Evolutionary conservation across 1,140 invertebrate genomes (phyloP), one percentile per base, ranked within the genome.

Genomic region (Drosophila nikananu): DNA sequence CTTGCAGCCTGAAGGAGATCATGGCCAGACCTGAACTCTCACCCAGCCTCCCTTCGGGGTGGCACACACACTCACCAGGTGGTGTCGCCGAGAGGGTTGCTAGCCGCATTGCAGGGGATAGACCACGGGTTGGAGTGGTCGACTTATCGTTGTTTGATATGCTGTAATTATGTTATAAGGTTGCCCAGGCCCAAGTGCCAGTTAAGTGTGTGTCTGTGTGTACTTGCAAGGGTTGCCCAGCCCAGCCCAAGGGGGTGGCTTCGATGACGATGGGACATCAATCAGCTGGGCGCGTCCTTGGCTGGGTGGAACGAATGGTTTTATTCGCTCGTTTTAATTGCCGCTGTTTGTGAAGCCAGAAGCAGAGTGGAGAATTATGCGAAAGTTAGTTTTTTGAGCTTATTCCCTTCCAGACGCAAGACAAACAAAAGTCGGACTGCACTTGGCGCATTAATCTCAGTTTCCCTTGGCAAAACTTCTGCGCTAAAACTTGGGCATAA

Each of bases 161-260:
- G 79, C 79, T 76, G 75, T 89, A 86, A 89, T 89, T 89, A 89
- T 90, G 86, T 89, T 90, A 90, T 90, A 90, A 89, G 75, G 70
- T 90, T 81, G 67, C 72, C 76, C 71, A 59, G 21, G 35, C 62
- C 64, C 72, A 89, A 89, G 77, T 89, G 86, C 64, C 58, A 68
- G 74, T 90, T 75, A 84, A 87, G 83, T 83, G 77, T 61, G 42
- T 42, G 37, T 42, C 42, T 35, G 30, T 13, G 19, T 39, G 37
- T 17, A 7, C 62, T n/a, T 17, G 46, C 44, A 61, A 62, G 74
- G 61, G 61, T 63, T 64, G 54, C 25, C 41, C 30, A 23, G 13
- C 46, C 49, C 39, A 30, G 41, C 5, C 27, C 12, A 23, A 13
- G 41, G 55, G 58, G 41, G 57, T 61, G 59, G 63, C 58, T 72